phyloP scores from a whole-genome alignment of 2,888 invertebrate species.

The Rhagophthalmus giganteus region DNA sequence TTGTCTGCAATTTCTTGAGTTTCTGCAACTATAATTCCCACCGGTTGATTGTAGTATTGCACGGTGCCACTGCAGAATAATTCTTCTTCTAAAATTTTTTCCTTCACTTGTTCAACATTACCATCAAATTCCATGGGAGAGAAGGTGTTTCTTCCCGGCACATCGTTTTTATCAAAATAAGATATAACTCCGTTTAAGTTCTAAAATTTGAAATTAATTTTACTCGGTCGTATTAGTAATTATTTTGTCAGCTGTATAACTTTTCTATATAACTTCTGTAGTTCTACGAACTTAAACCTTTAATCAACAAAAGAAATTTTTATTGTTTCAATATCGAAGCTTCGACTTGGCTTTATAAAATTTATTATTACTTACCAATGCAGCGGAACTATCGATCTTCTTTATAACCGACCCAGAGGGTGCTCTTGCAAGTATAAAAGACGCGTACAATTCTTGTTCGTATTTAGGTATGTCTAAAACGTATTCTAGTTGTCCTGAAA shows the following conservation, averaged over 20 bases:
- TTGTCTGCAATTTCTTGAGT: constrained; percentile 61
- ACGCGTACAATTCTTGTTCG: constrained; percentile 65
- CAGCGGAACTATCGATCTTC: constrained; percentile 62
- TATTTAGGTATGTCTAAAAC: constrained; percentile 62
- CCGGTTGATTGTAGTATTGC: constrained; percentile 68
- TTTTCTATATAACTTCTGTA: no score
- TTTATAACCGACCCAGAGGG: constrained; percentile 55
- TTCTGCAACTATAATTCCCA: constrained; percentile 71
- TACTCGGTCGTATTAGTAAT: no score
- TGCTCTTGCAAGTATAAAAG: constrained; percentile 61
- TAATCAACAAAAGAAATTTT: no score
- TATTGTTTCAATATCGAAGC: no score
- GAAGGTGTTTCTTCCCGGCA: constrained; percentile 69
- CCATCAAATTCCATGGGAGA: constrained; percentile 49
- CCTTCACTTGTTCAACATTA: no score
- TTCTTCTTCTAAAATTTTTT: constrained; percentile 55
- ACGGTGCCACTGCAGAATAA: constrained; percentile 58
- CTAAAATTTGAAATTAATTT: constrained; percentile 57
- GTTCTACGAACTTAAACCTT: no score
- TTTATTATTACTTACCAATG: constrained; percentile 61
- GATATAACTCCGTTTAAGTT: constrained; percentile 66
- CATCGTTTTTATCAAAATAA: constrained; percentile 66
- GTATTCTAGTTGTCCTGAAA: constrained; percentile 67
- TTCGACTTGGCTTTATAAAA: no score
- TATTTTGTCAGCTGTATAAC: no score